phyloP scores from a whole-genome alignment of 2,113 vertebrate species.

The Onychostruthus taczanowskii region DNA sequence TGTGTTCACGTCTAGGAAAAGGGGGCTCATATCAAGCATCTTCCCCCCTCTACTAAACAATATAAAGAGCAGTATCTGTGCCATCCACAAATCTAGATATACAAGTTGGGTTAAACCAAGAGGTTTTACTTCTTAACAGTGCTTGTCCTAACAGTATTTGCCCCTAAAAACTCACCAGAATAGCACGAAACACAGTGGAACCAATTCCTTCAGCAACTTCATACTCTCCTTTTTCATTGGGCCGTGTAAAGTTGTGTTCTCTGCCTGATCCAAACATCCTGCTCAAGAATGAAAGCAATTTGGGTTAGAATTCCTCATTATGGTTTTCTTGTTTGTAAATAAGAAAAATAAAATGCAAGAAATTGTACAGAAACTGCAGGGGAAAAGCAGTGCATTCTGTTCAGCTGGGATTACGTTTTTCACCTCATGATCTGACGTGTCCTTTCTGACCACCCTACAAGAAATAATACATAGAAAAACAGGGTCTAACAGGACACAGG shows the following conservation, averaged over 20 bases:
- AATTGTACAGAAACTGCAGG: not conserved
- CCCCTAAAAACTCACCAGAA: conserved; percentile 82
- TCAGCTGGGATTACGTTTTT: not conserved
- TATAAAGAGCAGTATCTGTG: not conserved
- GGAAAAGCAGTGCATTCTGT: not conserved
- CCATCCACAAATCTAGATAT: not conserved
- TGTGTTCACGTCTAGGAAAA: not conserved
- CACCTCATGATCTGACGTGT: accelerated
- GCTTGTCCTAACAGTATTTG: not conserved
- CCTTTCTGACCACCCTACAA: not conserved
- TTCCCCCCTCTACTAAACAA: not conserved
- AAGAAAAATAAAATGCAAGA: not conserved
- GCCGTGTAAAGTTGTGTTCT: conserved; percentile 98
- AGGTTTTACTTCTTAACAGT: not conserved
- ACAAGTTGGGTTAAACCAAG: not conserved
- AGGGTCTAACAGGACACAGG: not conserved
- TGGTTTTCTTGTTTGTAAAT: not conserved
- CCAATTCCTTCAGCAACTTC: conserved; percentile 98
- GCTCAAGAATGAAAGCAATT: not conserved
- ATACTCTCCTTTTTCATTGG: conserved; percentile 97
- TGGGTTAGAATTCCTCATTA: not conserved
- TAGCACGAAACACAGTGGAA: conserved; percentile 96
- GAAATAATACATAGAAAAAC: not conserved
- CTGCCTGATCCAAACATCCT: conserved; percentile 99
- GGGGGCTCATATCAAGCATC: not conserved